Evolutionary conservation across 2,797 vertebrate species (phyloP), one percentile per base, ranked within the genome.

Genomic region (Dicrostonyx torquatus): DNA sequence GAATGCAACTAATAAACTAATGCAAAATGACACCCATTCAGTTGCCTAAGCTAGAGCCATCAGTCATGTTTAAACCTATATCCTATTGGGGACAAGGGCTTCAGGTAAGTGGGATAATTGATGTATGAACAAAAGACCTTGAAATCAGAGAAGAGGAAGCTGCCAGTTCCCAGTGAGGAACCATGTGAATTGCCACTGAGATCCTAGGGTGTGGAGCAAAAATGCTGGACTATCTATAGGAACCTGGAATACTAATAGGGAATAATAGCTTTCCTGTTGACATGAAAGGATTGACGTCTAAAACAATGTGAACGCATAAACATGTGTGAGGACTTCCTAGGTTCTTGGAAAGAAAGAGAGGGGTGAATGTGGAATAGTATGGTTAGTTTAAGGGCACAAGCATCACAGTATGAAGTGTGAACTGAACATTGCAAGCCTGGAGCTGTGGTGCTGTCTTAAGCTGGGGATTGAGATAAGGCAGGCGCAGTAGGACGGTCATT

Each of bases 1-100:
- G 40, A 82, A 93, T 62, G 29, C 48, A 92, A 76, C 58, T 66
- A 88, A 80, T 80, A 94, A 92, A 77, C 82, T 78, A 84, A 94
- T 89, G 10, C 5, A 20, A 60, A 72, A 76, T 89, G 80, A 94
- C 75, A 88, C 17, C 24, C 78, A 62, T 84, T 64, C 80, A 82
- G 60, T 37, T 91, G 68, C 60, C n/a, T 37, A 76, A 91, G 20
- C 60, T 84, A 64, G 87, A 94, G 43, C 34, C 3, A 80, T 83
- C 89, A 37, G 2, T 89, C 76, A 29, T 83, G 18, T 60, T 89
- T 62, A 89, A 87, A 73, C 12, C 70, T 72, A 4, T 75, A 83
- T 60, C 7, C 14, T 73, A 58, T 9, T 5, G 15, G 43, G 75
- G 14, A 60, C 82, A 86, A 78, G 45, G 3, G 29, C 34, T 87